Base-by-base conservation (phyloP, 2,113 vertebrate genomes). In the Rattus norvegicus region DNA sequence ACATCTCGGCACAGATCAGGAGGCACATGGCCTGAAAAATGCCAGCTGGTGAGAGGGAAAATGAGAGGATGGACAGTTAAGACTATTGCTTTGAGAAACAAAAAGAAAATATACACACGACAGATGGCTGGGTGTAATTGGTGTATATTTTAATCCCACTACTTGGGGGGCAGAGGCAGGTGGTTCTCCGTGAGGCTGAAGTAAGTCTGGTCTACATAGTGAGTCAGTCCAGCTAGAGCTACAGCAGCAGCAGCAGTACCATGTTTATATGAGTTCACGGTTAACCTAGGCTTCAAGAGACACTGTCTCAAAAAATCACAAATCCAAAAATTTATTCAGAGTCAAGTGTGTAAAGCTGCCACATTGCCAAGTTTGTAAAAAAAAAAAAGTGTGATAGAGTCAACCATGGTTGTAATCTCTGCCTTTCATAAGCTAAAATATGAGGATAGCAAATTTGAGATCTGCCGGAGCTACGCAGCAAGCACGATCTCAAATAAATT, bases 1-100 rank as follows among this genome's bases (percentile, higher is more conserved):
- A 99, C 99, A 99, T 99, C 98, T 99, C 99, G 0, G 99, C 99
- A 89, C 99, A 99, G 96, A 99, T 99, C 95, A 99, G 97, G 97
- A 99, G 99, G 7, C 99, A 99, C 99, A 99, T 99, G 12, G 99
- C 99, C 98, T 99, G 99, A 85, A 99, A 98, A 98, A 99, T 99
- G 95, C 99, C 99, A 85, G 99, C 99, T 99, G 97, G 79, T 96
- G 95, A 83, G 88, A 26, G 75, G 80, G 49, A 16, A 67, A 54
- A 70, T 2, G 33, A 75, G 52, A 84, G 54, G 54, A 54, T 4
- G 30, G 36, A 13, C 4, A 22, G 12, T 95, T 94, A 9, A 97
- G 33, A 43, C 26, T 7, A 10, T 8, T 63, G 90, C n/a, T 67
- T 54, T 49, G 11, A 80, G 65, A 52, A 59, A 12, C 20, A 70